Percentiles rank a stretch among this genome's conserved stretches.
These are phyloP conservation scores for Sylvia atricapilla DNA, from an alignment of 2,113 vertebrate genomes.

Conservation along the genomic window DNA sequence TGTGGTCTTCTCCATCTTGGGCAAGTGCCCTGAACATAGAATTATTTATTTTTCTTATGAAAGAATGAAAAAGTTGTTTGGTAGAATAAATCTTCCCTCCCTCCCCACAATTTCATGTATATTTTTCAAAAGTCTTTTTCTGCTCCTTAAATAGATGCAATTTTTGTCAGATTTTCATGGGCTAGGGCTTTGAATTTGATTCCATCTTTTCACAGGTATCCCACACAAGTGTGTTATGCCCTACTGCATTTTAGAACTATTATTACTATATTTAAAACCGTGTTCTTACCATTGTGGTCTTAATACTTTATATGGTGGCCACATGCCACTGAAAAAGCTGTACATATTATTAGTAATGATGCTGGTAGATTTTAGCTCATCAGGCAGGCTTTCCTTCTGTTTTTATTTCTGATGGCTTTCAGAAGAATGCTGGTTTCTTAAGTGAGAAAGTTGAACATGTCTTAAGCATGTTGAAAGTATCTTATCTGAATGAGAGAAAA, in stretches of 20 bases:
- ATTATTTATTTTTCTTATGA: not conserved
- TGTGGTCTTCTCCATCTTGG: not conserved
- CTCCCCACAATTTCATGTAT: rapidly evolving
- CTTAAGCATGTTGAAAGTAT: not conserved
- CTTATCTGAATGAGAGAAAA: not conserved
- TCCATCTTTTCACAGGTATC: not conserved
- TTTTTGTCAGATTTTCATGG: not conserved
- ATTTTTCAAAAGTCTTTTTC: not conserved
- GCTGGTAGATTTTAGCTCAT: not conserved
- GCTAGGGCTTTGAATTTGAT: not conserved
- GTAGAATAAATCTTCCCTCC: not conserved
- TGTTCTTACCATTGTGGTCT: not conserved
- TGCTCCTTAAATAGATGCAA: not conserved
- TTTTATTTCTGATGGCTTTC: not conserved
- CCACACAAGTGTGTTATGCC: not conserved
- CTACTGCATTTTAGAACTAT: not conserved
- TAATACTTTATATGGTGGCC: not conserved
- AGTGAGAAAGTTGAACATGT: not conserved
- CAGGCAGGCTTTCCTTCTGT: not conserved
- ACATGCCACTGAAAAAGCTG: not conserved
- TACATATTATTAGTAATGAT: not conserved
- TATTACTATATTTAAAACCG: not conserved
- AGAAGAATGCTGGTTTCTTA: not conserved
- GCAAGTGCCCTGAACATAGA: not conserved
- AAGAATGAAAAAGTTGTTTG: not conserved